Evolutionary conservation across 2,113 vertebrate genomes (phyloP).

Genomic region (Zeus faber): DNA sequence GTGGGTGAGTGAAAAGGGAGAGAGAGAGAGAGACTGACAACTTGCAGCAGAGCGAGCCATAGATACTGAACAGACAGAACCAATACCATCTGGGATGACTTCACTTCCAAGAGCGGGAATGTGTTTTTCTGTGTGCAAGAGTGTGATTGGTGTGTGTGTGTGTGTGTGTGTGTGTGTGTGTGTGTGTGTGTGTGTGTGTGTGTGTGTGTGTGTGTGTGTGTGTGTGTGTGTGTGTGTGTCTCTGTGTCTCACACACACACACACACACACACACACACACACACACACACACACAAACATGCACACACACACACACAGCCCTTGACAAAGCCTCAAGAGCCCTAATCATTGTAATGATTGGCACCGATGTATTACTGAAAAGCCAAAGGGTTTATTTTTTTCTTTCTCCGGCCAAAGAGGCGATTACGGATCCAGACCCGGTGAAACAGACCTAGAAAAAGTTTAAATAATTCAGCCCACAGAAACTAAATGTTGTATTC

Average conservation of each 20-base stretch:
- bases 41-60: not conserved
- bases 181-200: not conserved
- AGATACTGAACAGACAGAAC: not conserved
- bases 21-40: no score
- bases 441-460: not conserved
- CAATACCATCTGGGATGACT: conserved; percentile 1
- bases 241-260: not conserved
- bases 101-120: not conserved
- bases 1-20: not conserved
- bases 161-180: not conserved
- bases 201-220: not conserved
- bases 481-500: not conserved
- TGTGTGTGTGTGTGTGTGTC: not conserved
- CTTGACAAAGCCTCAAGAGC: not conserved
- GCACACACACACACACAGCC: no score
- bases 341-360: conserved; percentile 1
- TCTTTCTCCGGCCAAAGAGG: not conserved
- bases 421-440: not conserved
- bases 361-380: not conserved
- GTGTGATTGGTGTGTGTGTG: not conserved
- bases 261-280: no score
- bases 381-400: no score
- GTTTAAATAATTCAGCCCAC: not conserved
- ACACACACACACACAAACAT: no score
- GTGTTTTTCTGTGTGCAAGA: not conserved